Percentiles rank a stretch among this genome's conserved stretches.
These are phyloP conservation scores for Neopelma chrysocephalum DNA, from an alignment of 2,797 vertebrate species.

Conservation along the genomic window DNA sequence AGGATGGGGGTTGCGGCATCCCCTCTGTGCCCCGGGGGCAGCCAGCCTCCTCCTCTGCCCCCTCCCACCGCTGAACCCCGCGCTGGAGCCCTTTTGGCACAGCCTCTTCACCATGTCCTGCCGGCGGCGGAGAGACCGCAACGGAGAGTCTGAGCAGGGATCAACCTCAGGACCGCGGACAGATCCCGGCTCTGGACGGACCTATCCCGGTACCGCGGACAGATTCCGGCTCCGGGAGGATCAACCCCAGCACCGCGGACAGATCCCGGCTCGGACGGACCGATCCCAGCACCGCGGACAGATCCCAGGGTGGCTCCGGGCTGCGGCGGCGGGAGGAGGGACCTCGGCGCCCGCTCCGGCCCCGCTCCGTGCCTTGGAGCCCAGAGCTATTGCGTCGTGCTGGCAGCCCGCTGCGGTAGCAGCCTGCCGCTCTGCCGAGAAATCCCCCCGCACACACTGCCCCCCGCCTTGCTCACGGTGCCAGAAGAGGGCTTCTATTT, in stretches of 20 bases:
- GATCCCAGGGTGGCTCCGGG: neutral
- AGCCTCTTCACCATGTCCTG: neutral
- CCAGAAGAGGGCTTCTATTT: neutral
- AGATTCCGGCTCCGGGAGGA: neutral
- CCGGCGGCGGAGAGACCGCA: neutral
- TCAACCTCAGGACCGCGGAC: neutral
- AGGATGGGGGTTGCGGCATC: neutral
- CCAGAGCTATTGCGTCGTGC: neutral
- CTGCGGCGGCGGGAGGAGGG: neutral
- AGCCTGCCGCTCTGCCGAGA: neutral
- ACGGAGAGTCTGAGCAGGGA: neutral
- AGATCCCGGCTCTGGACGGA: neutral
- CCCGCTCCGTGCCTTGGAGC: neutral
- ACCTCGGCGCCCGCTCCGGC: neutral
- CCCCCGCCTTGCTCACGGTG: neutral
- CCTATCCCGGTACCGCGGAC: neutral
- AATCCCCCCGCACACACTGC: neutral
- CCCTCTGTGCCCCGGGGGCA: neutral
- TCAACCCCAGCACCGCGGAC: neutral
- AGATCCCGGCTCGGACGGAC: neutral
- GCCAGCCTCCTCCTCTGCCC: neutral
- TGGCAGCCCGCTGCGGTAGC: neutral
- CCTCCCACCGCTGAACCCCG: neutral
- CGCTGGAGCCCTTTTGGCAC: conserved; percentile 2
- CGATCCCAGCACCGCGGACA: neutral